Percentiles rank a stretch among this genome's conserved stretches.
These are phyloP conservation scores for Netta rufina DNA, from an alignment of 2,797 vertebrate species.

Conservation along the genomic window DNA sequence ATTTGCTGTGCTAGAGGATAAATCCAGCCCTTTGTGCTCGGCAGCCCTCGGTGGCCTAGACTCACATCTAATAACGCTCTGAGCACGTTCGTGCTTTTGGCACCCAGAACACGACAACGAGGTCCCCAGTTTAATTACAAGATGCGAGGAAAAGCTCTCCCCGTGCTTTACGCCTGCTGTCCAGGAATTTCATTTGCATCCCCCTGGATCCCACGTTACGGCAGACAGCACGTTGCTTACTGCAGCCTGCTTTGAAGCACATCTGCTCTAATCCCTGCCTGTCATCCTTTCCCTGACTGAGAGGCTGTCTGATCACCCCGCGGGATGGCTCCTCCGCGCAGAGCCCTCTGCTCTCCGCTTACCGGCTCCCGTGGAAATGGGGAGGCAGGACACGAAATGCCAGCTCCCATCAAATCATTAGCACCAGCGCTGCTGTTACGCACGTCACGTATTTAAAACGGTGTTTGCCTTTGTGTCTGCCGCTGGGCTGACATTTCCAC, in stretches of 20 bases:
- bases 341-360: not conserved
- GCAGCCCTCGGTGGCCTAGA: not conserved
- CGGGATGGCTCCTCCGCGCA: not conserved
- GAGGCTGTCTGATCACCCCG: not conserved
- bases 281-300: not conserved
- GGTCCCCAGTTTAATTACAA: fast-evolving
- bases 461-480: not conserved
- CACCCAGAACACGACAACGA: fast-evolving
- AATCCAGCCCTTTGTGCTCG: not conserved
- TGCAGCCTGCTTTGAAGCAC: not conserved
- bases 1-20: not conserved
- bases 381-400: not conserved
- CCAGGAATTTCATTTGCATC: not conserved
- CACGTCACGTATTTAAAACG: fast-evolving
- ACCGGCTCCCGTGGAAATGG: fast-evolving
- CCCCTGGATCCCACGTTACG: fast-evolving
- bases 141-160: fast-evolving
- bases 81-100: not conserved
- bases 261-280: constrained; percentile 13
- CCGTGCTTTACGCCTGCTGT: not conserved
- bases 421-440: not conserved
- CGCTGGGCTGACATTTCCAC: not conserved
- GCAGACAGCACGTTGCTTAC: not conserved
- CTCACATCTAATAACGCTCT: fast-evolving
- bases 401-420: not conserved